These are phyloP conservation scores for Solea senegalensis DNA, from an alignment of 2,113 vertebrate species.

Conservation along the genomic window DNA sequence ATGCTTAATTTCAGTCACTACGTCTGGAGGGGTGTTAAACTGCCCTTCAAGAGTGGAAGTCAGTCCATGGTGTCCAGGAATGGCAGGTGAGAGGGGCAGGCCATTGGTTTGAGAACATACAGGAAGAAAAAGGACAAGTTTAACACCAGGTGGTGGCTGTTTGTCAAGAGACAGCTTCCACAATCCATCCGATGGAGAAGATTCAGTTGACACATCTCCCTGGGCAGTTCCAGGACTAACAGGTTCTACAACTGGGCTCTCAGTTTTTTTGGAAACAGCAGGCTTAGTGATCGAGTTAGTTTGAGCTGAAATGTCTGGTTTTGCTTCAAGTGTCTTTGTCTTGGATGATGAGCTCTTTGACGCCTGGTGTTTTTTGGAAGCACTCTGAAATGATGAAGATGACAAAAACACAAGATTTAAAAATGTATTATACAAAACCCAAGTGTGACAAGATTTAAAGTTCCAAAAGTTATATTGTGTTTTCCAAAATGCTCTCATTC, in stretches of 20 bases:
- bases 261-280: conserved; percentile 7
- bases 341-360: conserved; percentile 21
- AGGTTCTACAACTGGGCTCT: not conserved
- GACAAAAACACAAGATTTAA: conserved; percentile 3
- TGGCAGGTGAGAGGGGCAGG: conserved; percentile 8
- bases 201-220: not conserved
- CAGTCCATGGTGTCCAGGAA: not conserved
- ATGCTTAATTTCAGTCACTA: not conserved
- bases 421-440: not conserved
- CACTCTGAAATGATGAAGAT: conserved; percentile 38
- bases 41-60: not conserved
- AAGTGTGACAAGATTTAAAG: not conserved
- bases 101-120: conserved; percentile 20
- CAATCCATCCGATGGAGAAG: conserved; percentile 14
- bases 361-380: conserved; percentile 38
- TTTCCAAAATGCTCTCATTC: not conserved
- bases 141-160: conserved; percentile 55
- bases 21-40: conserved; percentile 12
- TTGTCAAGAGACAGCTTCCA: conserved; percentile 73
- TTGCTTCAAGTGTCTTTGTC: not conserved
- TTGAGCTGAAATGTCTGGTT: not conserved
- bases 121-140: conserved; percentile 75
- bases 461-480: not conserved
- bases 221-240: not conserved
- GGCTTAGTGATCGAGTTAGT: not conserved